Evolutionary conservation across 30 jellyfish, hydroid and myxozoan species (phyloP).

Genomic region (Hydra vulgaris): DNA sequence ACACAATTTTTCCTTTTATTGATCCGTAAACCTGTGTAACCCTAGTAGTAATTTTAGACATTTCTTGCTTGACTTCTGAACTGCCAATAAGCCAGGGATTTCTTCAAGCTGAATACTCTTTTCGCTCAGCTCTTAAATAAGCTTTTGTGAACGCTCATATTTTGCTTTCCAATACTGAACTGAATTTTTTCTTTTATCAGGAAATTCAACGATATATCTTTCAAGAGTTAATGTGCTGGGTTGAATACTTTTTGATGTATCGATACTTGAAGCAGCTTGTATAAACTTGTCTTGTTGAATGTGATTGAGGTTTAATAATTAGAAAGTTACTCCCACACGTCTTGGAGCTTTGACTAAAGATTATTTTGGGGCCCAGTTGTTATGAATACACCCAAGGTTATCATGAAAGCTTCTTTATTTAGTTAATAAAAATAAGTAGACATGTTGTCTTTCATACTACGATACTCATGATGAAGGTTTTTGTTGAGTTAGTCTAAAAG

Average conservation of each 20-base stretch:
- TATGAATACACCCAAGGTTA: not conserved
- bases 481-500: too few relatives aligned
- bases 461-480: too few relatives aligned
- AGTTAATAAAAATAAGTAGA: not conserved
- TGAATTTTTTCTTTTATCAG: not conserved
- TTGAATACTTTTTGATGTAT: too few relatives aligned
- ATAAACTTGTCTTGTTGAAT: slow-evolving; percentile 2
- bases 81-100: slow-evolving; percentile 4
- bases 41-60: slow-evolving; percentile 1
- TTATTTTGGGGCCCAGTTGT: slow-evolving; percentile 4
- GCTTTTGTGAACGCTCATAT: slow-evolving; percentile 2
- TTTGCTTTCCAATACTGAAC: slow-evolving; percentile 6
- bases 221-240: too few relatives aligned
- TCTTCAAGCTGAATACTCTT: too few relatives aligned
- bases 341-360: slow-evolving; percentile 1
- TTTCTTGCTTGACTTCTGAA: not conserved
- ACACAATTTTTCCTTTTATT: not conserved
- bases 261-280: slow-evolving; percentile 2
- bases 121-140: slow-evolving; percentile 2
- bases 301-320: not conserved
- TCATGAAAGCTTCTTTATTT: slow-evolving; percentile 2
- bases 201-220: slow-evolving; percentile 1
- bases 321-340: slow-evolving; percentile 1
- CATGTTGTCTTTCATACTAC: slow-evolving; percentile 7
- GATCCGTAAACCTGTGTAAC: too few relatives aligned